A percentile compares a stretch with the other conserved stretches of the same genome.
These are phyloP conservation scores for Miniopterus natalensis DNA, from an alignment of 2,113 vertebrate genomes.

Conservation along the genomic window DNA sequence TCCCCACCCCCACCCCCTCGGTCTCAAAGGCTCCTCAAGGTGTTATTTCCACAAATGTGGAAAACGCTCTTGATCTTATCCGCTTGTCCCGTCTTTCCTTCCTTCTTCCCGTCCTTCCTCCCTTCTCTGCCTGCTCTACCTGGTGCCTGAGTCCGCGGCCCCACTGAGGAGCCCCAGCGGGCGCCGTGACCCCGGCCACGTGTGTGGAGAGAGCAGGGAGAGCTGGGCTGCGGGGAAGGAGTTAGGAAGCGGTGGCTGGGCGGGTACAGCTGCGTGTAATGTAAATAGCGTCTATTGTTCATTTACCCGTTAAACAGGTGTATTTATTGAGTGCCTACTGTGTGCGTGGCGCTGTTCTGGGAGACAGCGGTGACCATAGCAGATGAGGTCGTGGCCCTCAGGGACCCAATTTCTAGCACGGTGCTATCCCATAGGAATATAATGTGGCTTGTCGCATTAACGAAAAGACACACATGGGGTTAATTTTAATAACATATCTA, in stretches of 20 bases:
- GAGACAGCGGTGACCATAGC: not conserved
- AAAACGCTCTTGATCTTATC: not conserved
- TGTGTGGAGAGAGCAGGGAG: not conserved
- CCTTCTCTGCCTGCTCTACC: not conserved
- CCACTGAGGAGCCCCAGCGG: accelerated
- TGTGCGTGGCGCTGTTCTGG: not conserved
- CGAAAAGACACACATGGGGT: not conserved
- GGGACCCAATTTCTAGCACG: not conserved
- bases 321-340: not conserved
- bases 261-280: accelerated
- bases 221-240: too few relatives aligned
- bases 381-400: not conserved
- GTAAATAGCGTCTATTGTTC: accelerated
- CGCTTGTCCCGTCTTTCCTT: not conserved
- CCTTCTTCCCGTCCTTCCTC: not conserved
- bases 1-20: not conserved
- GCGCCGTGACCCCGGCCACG: not conserved
- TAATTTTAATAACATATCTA: not conserved
- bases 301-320: not conserved
- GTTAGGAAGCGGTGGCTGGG: not conserved
- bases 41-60: not conserved
- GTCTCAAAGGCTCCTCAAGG: not conserved
- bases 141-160: not conserved
- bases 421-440: not conserved
- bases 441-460: not conserved